Evolutionary conservation across 2,797 vertebrate species (phyloP).

Genomic region (Spheniscus humboldti): DNA sequence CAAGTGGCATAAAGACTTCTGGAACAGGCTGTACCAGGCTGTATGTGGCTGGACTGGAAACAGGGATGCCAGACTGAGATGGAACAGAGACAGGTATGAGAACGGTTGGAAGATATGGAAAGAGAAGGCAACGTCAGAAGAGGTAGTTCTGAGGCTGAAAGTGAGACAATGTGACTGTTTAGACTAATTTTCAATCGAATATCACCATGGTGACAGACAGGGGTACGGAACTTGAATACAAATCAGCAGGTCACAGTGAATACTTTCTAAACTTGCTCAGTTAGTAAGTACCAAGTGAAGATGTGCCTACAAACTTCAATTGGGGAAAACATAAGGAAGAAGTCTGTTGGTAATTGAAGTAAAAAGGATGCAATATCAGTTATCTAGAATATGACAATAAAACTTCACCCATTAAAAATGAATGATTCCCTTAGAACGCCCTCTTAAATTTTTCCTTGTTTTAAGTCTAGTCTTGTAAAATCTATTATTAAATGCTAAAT

Average conservation of each 20-base stretch:
- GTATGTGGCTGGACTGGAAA: background rate
- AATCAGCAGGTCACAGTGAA: background rate
- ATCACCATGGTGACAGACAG: background rate
- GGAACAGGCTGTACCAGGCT: background rate
- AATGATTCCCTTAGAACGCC: background rate
- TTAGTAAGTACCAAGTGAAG: background rate
- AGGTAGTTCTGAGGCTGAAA: background rate
- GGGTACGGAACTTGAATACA: background rate
- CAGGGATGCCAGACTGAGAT: background rate
- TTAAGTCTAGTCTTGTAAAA: background rate
- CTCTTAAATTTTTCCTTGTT: background rate
- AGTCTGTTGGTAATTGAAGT: background rate
- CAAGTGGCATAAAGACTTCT: background rate
- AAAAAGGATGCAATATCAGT: background rate
- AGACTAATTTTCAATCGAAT: background rate
- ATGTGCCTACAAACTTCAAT: background rate
- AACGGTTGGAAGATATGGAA: background rate
- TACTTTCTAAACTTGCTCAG: background rate
- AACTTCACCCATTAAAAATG: background rate
- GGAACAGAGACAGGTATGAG: background rate
- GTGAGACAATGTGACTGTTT: background rate
- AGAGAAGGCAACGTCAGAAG: background rate
- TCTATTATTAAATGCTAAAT: background rate
- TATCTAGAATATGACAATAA: background rate
- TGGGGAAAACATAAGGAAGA: background rate